Evolutionary conservation across 2,113 vertebrate genomes (phyloP).

Genomic region (Anser brachyrhynchus): DNA sequence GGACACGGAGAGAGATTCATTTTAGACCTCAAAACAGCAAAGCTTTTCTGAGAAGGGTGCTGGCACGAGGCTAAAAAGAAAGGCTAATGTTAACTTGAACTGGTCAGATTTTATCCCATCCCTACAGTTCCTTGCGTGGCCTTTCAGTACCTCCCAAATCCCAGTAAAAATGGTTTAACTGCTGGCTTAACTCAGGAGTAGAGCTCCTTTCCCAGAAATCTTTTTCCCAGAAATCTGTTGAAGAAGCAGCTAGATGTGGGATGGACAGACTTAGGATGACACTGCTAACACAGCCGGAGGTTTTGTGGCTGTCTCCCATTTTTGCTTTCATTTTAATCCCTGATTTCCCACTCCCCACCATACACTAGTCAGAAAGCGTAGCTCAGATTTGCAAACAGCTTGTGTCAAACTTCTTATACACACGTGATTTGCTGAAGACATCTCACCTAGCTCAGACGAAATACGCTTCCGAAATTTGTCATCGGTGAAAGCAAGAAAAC

Average conservation of each 20-base stretch:
- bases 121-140: background rate
- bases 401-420: background rate
- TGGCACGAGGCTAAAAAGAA: background rate
- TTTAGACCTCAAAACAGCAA: background rate
- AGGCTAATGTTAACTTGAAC: background rate
- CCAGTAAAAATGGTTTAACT: background rate
- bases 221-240: background rate
- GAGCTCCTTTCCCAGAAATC: background rate
- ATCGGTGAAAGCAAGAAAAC: background rate
- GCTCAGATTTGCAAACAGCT: background rate
- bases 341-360: background rate
- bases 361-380: background rate
- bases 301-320: background rate
- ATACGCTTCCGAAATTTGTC: rapidly evolving
- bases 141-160: background rate
- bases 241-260: background rate
- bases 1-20: background rate
- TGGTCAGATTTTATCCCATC: background rate
- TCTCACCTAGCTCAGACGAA: background rate
- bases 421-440: background rate
- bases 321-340: background rate
- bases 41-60: background rate
- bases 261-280: background rate
- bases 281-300: background rate
- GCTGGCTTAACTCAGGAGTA: background rate